phyloP scores from a whole-genome alignment of 2,797 vertebrate species.

The Lutjanus argentimaculatus region DNA sequence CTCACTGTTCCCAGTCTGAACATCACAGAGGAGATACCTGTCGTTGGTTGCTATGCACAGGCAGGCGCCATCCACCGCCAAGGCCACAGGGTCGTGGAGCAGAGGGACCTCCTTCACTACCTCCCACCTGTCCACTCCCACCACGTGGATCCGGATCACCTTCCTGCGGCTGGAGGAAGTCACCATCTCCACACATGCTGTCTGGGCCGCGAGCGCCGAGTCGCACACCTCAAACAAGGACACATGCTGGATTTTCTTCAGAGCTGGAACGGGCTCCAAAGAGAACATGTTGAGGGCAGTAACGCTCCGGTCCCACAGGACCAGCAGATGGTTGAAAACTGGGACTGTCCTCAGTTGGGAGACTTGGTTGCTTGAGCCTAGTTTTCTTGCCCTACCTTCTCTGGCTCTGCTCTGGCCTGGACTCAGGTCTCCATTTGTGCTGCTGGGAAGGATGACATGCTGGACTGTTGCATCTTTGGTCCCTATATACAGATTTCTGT shows the following conservation, averaged over 20 bases:
- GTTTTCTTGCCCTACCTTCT: conserved; percentile 75
- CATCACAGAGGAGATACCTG: conserved; percentile 81
- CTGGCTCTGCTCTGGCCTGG: conserved; percentile 33
- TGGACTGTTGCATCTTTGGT: conserved; percentile 76
- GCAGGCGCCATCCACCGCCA: conserved; percentile 71
- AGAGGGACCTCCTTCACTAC: conserved; percentile 75
- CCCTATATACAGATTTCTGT: conserved; percentile 79
- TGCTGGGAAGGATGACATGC: conserved; percentile 62
- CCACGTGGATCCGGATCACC: conserved; percentile 70
- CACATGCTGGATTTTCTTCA: conserved; percentile 82
- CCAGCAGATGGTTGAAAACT: conserved; percentile 83
- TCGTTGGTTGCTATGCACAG: conserved; percentile 78
- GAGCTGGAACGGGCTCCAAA: conserved; percentile 68
- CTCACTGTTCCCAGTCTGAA: conserved; percentile 59
- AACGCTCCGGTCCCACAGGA: conserved; percentile 79
- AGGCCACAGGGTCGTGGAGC: conserved; percentile 72
- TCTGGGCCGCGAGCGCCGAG: conserved; percentile 10
- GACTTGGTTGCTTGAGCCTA: conserved; percentile 75
- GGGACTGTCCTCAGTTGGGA: conserved; percentile 74
- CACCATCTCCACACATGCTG: conserved; percentile 67
- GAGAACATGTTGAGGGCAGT: conserved; percentile 84
- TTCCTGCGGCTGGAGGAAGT: conserved; percentile 75
- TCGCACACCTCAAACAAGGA: conserved; percentile 70
- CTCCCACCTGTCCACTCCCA: conserved; percentile 82
- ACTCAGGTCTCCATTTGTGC: conserved; percentile 23